A percentile compares a stretch with the other conserved stretches of the same genome.
These are phyloP conservation scores for Empis stercorea DNA, from an alignment of 2,888 invertebrate species.

Conservation along the genomic window DNA sequence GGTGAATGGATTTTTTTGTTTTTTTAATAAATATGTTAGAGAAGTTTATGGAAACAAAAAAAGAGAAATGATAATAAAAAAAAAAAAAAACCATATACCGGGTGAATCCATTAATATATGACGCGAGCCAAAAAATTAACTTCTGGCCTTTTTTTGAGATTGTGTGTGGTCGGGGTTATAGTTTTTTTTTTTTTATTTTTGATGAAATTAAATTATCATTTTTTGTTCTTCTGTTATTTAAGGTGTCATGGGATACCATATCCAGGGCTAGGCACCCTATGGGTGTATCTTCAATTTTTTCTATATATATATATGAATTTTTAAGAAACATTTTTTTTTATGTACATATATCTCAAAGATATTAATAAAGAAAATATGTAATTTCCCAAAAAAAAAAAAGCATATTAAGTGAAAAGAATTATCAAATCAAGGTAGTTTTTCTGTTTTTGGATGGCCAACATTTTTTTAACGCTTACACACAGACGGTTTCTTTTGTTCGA, in stretches of 20 bases:
- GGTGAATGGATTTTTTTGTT: no score
- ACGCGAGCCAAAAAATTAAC: slow-evolving; percentile 15
- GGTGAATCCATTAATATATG: slow-evolving; percentile 10
- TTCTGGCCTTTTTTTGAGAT: slow-evolving; percentile 10
- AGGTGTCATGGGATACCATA: slow-evolving; percentile 8
- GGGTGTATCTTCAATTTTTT: not conserved
- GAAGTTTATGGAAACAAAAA: not conserved
- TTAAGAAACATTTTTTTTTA: no score
- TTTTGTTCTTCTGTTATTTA: not conserved
- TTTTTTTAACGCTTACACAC: no score
- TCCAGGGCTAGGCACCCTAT: slow-evolving; percentile 1
- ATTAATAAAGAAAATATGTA: no score
- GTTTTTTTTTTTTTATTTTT: not conserved
- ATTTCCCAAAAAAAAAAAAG: no score
- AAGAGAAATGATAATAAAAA: not conserved
- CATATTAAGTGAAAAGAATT: no score
- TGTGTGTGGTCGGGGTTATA: slow-evolving; percentile 10
- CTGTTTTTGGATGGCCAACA: no score
- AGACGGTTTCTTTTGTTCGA: no score
- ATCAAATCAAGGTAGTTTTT: no score
- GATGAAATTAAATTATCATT: not conserved
- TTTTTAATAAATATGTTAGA: no score
- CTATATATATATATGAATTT: no score
- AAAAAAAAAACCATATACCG: not conserved
- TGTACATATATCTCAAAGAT: no score